phyloP scores from a whole-genome alignment of 2,113 vertebrate genomes.

The Bambusicola thoracicus region DNA sequence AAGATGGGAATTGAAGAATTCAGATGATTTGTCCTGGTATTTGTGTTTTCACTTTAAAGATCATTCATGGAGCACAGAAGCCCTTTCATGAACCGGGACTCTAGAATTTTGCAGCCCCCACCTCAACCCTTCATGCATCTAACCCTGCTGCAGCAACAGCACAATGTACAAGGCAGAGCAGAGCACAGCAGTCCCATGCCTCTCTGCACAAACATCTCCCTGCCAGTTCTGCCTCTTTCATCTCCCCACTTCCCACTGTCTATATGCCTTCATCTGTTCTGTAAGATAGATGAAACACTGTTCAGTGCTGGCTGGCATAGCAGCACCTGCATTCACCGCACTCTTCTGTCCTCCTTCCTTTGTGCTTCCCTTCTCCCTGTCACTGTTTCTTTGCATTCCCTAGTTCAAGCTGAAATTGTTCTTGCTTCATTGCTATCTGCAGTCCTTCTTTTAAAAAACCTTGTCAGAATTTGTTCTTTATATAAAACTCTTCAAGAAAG shows the following conservation, averaged over 20 bases:
- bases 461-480: background rate
- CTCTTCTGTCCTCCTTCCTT: background rate
- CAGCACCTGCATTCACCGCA: background rate
- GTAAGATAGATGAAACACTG: background rate
- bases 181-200: background rate
- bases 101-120: background rate
- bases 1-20: background rate
- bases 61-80: background rate
- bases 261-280: background rate
- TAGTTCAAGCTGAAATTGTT: background rate
- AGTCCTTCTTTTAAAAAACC: background rate
- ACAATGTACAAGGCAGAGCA: fast-evolving
- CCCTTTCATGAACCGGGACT: background rate
- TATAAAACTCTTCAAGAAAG: background rate
- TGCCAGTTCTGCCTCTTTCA: background rate
- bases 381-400: background rate
- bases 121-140: background rate
- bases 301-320: background rate
- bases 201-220: background rate
- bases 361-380: background rate
- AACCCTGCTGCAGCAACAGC: background rate
- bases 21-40: background rate
- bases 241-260: background rate
- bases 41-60: background rate
- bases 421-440: background rate